Evolutionary conservation across 2,888 invertebrate species (phyloP).

Genomic region (Ormyrus labotus): DNA sequence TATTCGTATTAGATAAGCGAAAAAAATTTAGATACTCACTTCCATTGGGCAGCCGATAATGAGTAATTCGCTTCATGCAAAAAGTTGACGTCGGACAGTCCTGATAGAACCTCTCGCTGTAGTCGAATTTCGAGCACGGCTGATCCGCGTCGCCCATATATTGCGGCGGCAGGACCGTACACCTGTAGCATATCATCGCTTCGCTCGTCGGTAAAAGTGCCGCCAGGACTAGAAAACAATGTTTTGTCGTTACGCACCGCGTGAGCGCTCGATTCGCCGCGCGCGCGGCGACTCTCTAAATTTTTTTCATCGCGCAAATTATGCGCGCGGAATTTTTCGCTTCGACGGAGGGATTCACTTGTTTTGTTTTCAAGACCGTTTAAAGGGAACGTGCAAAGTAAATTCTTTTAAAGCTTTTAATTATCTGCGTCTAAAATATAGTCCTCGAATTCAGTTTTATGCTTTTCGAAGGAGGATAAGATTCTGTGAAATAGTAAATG

Average conservation of each 20-base stretch:
- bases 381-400: background rate
- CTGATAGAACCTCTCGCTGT: constrained; percentile 82
- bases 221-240: constrained; percentile 6
- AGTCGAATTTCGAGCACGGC: constrained; percentile 87
- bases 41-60: constrained; percentile 80
- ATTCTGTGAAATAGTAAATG: too few species aligned
- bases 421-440: background rate
- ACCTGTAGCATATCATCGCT: constrained; percentile 85
- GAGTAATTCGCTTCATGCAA: constrained; percentile 85
- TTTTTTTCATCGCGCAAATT: background rate
- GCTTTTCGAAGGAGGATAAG: too few species aligned
- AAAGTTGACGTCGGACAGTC: constrained; percentile 89
- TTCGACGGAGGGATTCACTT: background rate
- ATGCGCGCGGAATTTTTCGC: background rate
- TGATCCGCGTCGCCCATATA: constrained; percentile 80
- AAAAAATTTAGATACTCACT: constrained; percentile 75
- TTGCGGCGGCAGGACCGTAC: constrained; percentile 81
- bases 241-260: background rate
- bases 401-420: too few species aligned
- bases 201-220: constrained; percentile 53
- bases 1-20: too few species aligned
- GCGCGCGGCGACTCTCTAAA: background rate
- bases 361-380: background rate
- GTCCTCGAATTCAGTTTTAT: too few species aligned
- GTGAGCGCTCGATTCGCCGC: too few species aligned